Evolutionary conservation across 2,888 invertebrate genomes (phyloP), one percentile per base, ranked within the genome.

Genomic region (Carpatolechia fugitivella): DNA sequence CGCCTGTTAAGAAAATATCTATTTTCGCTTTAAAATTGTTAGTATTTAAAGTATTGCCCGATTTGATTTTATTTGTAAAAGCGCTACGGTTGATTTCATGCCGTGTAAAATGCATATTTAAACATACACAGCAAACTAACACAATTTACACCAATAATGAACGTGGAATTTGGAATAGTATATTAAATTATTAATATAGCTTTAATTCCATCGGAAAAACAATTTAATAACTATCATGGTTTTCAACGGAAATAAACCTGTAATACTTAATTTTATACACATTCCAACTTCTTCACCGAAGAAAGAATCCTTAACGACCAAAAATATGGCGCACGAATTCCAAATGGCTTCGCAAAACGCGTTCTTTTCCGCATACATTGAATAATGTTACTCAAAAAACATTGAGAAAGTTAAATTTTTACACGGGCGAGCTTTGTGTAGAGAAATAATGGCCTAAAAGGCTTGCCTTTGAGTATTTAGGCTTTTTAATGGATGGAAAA

Each of bases 301-400:
- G 14, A 14, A 40, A n/a, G 24, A 52, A 44, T n/a, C 33, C 20
- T 35, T 52, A 44, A 36, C 50, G 50, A 33, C 52, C 52, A 20
- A 46, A 44, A 30, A 35, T 29, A 46, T 46, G 31, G 33, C 40
- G 13, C 54, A 54, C 54, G 54, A 54, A 54, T 54, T 31, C 49
- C 20, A 49, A 54, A 54, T 49, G 49, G 41, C 31, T 40, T 41
- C 13, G 49, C 49, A 54, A 54, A 54, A 54, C 49, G 54, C 41
- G 10, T 30, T 46, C 46, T 29, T n/a, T 46, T 46, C 29, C 46
- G 46, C 46, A 46, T 46, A 29, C 46, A 29, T 29, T 46, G 46
- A 41, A 41, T 41, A 41, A 41, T 41, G 40, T 41, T 41, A 11
- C 18, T 24, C 18, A 18, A 41, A 41, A 41, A 41, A 41, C 11